Percentiles rank a stretch among this genome's conserved stretches.
Evolutionary conservation across 2,888 invertebrate species (phyloP).

Genomic region (Eustalomyia histrio): DNA sequence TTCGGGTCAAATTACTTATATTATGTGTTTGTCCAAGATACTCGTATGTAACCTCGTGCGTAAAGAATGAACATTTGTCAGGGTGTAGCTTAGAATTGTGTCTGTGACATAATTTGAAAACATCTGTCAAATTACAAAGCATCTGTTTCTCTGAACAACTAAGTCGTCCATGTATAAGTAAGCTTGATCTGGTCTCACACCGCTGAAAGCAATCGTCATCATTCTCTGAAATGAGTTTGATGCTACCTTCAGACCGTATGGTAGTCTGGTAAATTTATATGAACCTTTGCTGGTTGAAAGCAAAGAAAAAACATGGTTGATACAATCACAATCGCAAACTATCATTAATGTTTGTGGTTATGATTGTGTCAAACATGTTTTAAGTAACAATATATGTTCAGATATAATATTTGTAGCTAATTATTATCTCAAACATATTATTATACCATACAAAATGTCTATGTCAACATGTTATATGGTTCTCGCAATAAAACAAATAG

Average conservation of each 20-base stretch:
- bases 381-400: too few species aligned
- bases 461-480: too few species aligned
- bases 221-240: slow-evolving; percentile 28
- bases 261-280: too few species aligned
- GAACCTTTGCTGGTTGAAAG: slow-evolving; percentile 4
- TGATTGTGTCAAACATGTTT: too few species aligned
- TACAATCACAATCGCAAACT: too few species aligned
- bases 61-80: slow-evolving; percentile 18
- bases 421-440: too few species aligned
- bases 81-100: slow-evolving; percentile 4
- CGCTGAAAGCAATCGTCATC: slow-evolving; percentile 24
- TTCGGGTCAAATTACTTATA: too few species aligned
- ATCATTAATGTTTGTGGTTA: too few species aligned
- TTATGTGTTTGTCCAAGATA: slow-evolving; percentile 32
- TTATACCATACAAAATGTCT: too few species aligned
- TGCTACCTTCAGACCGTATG: slow-evolving; percentile 17
- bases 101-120: neutral
- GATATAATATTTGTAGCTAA: too few species aligned
- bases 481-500: too few species aligned
- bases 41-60: slow-evolving; percentile 15
- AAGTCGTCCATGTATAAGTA: slow-evolving; percentile 9
- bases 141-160: slow-evolving; percentile 18
- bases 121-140: slow-evolving; percentile 2
- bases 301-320: too few species aligned
- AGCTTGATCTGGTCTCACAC: slow-evolving; percentile 1